Base-by-base conservation (phyloP, 2,888 invertebrate genomes). In the Taenaris catops region DNA sequence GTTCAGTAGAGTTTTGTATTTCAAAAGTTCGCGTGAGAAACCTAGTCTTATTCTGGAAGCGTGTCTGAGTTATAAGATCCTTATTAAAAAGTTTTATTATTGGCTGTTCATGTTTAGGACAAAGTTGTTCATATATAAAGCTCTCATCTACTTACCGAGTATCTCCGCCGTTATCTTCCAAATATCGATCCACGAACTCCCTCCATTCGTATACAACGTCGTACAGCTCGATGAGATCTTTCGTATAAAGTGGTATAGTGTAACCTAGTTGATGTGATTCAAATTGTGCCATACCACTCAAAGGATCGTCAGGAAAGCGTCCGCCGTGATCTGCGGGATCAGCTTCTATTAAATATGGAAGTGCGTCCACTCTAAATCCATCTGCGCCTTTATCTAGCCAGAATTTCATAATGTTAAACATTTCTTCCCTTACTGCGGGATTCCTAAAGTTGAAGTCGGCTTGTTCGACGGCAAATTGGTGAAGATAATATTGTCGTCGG, bases 381-480 rank as follows among this genome's bases (percentile, higher is more conserved):
- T 93, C 93, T 0, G 92, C 91, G 0, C 94, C 95, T 38, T 89
- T 89, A 17, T 91, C 86, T 12, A 95, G 63, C 95, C 95, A 96
- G 63, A 92, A 94, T 41, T 67, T 66, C 51, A 95, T 64, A 6
- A 92, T 90, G 2, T 90, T 86, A 63, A 86, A 58, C 74, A 90
- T 83, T 52, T 89, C 89, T 1, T 83, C 60, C 8, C 76, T 66
- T 0, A 90, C 89, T 0, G 58, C 62, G 0, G 87, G 87, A 60
- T 91, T 89, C n/a, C 91, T 79, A 58, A 89, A 91, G 70, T 94
- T 93, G 20, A 94, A 87, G 58, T 93, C 92, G 0, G 91, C 91
- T 57, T 92, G 91, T 24, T 88, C 69, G 1, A 75, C 52, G 0
- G 89, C 80, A 47, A 91, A 92, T 49, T 92, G 91, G 51, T 94